phyloP scores from a whole-genome alignment of 2,797 vertebrate genomes.

The Hydrophis major region DNA sequence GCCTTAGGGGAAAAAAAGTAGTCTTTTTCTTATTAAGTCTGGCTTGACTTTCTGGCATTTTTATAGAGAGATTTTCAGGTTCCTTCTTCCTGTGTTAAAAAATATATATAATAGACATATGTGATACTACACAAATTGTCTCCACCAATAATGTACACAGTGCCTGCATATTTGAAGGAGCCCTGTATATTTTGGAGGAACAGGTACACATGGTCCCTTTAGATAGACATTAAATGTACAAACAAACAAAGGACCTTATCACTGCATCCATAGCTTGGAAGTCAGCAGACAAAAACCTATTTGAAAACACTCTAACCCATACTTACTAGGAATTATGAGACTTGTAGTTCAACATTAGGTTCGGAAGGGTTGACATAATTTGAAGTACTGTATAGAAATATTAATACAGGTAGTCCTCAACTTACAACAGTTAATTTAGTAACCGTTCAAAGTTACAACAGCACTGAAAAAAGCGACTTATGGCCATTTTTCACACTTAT shows the following conservation, averaged over 20 bases:
- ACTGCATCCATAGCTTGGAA: neutral
- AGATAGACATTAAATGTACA: neutral
- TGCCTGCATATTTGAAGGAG: neutral
- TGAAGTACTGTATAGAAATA: neutral
- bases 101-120: neutral
- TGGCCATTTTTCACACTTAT: too few relatives aligned
- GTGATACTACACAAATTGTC: neutral
- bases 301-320: neutral
- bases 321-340: neutral
- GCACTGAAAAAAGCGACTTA: too few relatives aligned
- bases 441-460: too few relatives aligned
- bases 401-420: neutral
- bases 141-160: neutral
- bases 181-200: neutral
- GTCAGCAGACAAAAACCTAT: neutral
- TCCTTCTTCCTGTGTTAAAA: neutral
- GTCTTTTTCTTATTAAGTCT: neutral
- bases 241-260: neutral
- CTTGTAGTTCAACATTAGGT: neutral
- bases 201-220: neutral
- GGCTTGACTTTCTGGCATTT: neutral
- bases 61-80: neutral
- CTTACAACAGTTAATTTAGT: too few relatives aligned
- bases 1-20: too few relatives aligned
- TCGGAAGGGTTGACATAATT: neutral